These are phyloP conservation scores for Dromiciops gliroides DNA, from an alignment of 2,113 vertebrate genomes.

Conservation along the genomic window DNA sequence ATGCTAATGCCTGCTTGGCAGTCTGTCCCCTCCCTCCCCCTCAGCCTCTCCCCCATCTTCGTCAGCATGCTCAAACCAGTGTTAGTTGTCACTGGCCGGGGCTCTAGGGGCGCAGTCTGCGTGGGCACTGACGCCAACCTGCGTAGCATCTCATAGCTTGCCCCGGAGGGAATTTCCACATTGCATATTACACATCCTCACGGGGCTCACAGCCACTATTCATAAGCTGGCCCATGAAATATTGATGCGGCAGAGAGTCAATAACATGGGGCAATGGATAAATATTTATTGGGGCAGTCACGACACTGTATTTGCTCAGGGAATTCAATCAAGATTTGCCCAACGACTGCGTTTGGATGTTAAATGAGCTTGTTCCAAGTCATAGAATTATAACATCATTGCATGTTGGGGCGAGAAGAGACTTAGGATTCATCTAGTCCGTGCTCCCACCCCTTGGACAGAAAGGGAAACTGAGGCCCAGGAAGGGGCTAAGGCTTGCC, in stretches of 20 bases:
- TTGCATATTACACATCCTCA: conserved; percentile 34
- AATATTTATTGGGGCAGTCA: conserved; percentile 70
- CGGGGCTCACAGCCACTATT: conserved; percentile 42
- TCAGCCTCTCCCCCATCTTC: background rate
- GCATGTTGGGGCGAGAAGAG: conserved; percentile 61
- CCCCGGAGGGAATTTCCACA: conserved; percentile 36
- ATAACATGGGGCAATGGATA: conserved; percentile 55
- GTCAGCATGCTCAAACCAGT: background rate
- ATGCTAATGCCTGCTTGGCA: background rate
- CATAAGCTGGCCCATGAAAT: conserved; percentile 59
- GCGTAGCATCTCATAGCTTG: conserved; percentile 55
- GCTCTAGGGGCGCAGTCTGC: background rate
- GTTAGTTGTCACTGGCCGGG: background rate
- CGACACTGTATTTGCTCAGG: conserved; percentile 58
- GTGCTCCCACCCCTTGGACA: background rate
- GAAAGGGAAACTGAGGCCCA: background rate
- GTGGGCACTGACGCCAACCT: conserved; percentile 16
- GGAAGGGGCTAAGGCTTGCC: background rate
- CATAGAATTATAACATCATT: conserved; percentile 48
- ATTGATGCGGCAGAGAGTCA: conserved; percentile 70
- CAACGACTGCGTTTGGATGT: conserved; percentile 59
- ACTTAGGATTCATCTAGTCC: conserved; percentile 44
- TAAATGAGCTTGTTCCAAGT: conserved; percentile 67
- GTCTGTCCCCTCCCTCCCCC: background rate
- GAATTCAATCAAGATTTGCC: conserved; percentile 71